phyloP scores from a whole-genome alignment of 2,797 vertebrate genomes.

The Hippopotamyrus pictus region DNA sequence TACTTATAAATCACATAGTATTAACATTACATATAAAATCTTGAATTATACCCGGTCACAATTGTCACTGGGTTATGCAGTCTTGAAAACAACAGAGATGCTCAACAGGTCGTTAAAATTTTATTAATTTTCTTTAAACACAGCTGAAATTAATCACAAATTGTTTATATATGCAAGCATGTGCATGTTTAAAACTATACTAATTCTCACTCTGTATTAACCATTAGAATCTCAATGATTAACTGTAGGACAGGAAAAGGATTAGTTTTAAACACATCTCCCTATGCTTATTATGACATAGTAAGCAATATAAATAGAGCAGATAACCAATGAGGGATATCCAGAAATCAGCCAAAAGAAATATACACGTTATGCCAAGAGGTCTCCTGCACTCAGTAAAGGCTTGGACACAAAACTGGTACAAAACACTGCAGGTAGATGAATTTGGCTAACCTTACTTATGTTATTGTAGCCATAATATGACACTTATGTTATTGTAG shows the following conservation, averaged over 20 bases:
- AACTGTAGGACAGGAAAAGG: background rate
- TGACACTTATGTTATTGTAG: background rate
- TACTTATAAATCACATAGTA: background rate
- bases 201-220: background rate
- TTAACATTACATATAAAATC: background rate
- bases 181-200: background rate
- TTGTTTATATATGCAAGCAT: background rate
- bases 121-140: background rate
- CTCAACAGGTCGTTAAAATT: background rate
- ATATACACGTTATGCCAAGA: background rate
- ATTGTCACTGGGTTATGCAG: background rate
- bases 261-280: background rate
- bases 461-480: background rate
- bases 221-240: background rate
- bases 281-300: background rate
- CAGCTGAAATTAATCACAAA: background rate
- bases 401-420: background rate
- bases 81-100: background rate
- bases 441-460: background rate
- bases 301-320: background rate
- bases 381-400: background rate
- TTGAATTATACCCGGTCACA: background rate
- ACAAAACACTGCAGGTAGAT: background rate
- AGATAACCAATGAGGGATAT: background rate
- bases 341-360: background rate